These are phyloP conservation scores for Glyptemys insculpta DNA, from an alignment of 2,797 vertebrate genomes.

Conservation along the genomic window DNA sequence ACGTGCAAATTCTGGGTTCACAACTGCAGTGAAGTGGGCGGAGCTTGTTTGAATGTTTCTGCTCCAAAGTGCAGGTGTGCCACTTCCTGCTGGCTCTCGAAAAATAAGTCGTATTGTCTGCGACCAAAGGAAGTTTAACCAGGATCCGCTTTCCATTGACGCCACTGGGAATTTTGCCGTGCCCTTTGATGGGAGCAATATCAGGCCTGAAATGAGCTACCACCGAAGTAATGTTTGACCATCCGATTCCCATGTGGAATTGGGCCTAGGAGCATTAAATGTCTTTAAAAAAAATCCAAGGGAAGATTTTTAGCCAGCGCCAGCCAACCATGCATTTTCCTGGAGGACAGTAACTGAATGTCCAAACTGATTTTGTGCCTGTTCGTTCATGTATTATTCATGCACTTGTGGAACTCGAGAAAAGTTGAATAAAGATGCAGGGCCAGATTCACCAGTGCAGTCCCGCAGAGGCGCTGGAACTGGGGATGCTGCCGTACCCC, in stretches of 20 bases:
- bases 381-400: too few species aligned
- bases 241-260: background rate
- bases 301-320: background rate
- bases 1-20: background rate
- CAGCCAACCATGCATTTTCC: background rate
- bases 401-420: too few species aligned
- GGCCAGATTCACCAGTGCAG: too few species aligned
- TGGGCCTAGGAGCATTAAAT: background rate
- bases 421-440: too few species aligned
- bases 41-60: background rate
- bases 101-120: background rate
- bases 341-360: too few species aligned
- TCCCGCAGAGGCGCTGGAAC: too few species aligned
- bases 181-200: background rate
- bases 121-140: background rate
- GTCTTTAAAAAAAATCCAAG: background rate
- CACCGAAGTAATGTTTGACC: background rate
- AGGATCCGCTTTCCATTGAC: background rate
- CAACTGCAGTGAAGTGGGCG: background rate
- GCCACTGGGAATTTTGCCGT: background rate
- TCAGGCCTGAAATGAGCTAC: background rate
- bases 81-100: too few species aligned
- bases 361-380: too few species aligned
- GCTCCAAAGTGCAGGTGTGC: background rate
- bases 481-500: too few species aligned